Evolutionary conservation across 1,140 invertebrate species (phyloP).

Genomic region (Drosophila lacertosa): DNA sequence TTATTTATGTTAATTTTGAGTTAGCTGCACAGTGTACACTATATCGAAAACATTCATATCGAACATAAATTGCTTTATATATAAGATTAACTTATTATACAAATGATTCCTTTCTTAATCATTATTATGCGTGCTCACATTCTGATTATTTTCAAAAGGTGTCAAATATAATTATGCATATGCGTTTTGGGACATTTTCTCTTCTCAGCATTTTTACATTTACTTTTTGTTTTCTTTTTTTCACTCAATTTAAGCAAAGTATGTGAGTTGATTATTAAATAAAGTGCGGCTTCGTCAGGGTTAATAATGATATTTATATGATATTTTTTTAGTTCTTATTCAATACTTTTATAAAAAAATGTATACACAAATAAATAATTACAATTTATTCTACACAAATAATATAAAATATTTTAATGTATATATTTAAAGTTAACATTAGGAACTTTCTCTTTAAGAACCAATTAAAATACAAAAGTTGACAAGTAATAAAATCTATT

Average conservation of each 20-base stretch:
- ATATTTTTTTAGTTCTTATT: no score
- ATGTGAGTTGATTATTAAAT: slow-evolving; percentile 43
- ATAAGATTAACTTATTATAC: no score
- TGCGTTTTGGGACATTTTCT: slow-evolving; percentile 15
- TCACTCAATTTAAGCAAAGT: slow-evolving; percentile 31
- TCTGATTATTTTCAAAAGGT: slow-evolving; percentile 49
- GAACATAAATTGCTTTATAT: slow-evolving; percentile 11
- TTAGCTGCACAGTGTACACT: slow-evolving; percentile 14
- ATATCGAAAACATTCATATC: slow-evolving; percentile 47
- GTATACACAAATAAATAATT: no score
- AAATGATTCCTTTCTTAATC: slow-evolving; percentile 41
- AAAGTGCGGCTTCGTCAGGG: neutral
- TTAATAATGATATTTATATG: neutral
- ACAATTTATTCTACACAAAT: no score
- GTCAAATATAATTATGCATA: slow-evolving; percentile 71
- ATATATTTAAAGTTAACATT: no score
- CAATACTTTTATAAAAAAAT: no score
- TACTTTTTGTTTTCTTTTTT: slow-evolving; percentile 12
- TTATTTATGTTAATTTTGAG: slow-evolving; percentile 71
- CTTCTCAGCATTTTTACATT: slow-evolving; percentile 22
- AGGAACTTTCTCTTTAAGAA: no score
- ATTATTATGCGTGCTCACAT: slow-evolving; percentile 46
- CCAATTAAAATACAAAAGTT: no score
- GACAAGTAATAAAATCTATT: no score
- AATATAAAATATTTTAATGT: no score